phyloP scores from a whole-genome alignment of 1,140 invertebrate species.

The Piezodorus guildinii region DNA sequence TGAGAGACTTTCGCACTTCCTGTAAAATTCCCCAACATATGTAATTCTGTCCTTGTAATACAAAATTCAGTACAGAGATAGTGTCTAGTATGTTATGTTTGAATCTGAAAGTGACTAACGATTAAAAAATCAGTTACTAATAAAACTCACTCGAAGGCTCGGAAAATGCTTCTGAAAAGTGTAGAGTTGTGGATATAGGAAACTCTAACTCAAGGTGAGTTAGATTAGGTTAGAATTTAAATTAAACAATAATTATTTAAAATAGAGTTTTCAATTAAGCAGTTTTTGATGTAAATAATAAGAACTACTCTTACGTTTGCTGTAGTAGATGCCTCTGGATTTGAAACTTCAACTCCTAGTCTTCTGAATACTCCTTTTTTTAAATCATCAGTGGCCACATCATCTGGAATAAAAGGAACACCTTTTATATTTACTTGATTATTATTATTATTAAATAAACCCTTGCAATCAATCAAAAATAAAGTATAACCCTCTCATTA shows the following conservation, averaged over 20 bases:
- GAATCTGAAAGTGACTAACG: not conserved
- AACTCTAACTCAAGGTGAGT: too few species aligned
- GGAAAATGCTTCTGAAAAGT: not conserved
- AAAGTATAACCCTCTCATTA: too few species aligned
- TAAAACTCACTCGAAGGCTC: not conserved
- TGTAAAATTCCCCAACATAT: too few species aligned
- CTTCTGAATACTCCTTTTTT: conserved; percentile 1
- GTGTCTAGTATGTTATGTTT: too few species aligned
- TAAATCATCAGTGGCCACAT: not conserved
- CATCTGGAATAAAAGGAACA: not conserved
- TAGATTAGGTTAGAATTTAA: too few species aligned
- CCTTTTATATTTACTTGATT: not conserved
- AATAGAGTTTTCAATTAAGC: not conserved
- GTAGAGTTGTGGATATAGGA: too few species aligned
- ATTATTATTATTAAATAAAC: too few species aligned
- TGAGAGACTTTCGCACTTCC: too few species aligned
- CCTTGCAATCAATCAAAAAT: too few species aligned
- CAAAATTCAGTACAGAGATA: too few species aligned
- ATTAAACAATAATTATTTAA: not conserved
- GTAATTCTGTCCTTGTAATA: too few species aligned
- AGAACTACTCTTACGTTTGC: not conserved
- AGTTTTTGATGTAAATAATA: not conserved
- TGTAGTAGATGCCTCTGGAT: not conserved
- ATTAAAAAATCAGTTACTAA: not conserved
- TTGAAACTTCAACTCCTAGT: not conserved